A percentile compares a stretch with the other conserved stretches of the same genome.
phyloP scores from a whole-genome alignment of 2,113 vertebrate species.

The Numida meleagris region DNA sequence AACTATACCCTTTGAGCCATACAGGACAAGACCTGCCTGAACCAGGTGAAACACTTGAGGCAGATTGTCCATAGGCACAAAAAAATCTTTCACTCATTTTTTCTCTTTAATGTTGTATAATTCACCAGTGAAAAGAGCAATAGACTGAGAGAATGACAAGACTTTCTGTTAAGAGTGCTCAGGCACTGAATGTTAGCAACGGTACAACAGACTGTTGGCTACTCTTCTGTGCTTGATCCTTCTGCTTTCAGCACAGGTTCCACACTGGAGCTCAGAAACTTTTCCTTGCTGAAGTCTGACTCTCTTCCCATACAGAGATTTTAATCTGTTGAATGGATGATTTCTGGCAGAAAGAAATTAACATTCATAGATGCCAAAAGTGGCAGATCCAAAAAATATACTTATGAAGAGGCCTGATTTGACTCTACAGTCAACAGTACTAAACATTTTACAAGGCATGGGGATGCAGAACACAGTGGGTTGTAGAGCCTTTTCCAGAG shows the following conservation, averaged over 20 bases:
- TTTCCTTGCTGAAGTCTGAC: neutral
- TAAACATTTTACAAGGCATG: neutral
- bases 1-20: neutral
- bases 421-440: neutral
- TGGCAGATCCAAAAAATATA: neutral
- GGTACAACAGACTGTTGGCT: neutral
- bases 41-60: neutral
- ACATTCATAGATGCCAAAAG: neutral
- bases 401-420: neutral
- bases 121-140: neutral
- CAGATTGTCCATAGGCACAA: neutral
- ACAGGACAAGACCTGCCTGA: neutral
- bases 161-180: neutral
- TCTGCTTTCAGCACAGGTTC: neutral
- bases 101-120: neutral
- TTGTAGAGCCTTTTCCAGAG: neutral
- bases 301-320: neutral
- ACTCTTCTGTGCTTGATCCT: neutral
- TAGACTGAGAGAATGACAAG: neutral
- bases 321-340: neutral
- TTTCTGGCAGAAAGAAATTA: constrained; percentile 8
- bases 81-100: neutral
- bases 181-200: neutral
- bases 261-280: neutral
- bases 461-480: neutral